Percentiles rank a stretch among this genome's conserved stretches.
phyloP scores from a whole-genome alignment of 2,797 vertebrate genomes.

The Acanthis flammea region DNA sequence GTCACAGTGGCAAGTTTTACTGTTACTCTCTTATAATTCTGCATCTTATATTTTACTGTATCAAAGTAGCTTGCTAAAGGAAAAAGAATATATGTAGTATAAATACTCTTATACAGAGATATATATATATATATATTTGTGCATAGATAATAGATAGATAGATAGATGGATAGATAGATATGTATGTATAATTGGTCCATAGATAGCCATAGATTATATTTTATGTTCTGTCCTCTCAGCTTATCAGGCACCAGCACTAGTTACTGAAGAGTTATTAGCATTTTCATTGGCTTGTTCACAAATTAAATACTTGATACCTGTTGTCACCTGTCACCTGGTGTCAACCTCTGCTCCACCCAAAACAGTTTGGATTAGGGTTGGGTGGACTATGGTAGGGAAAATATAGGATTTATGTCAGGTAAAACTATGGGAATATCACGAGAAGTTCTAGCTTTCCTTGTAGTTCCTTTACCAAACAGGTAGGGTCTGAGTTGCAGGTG shows the following conservation, averaged over 20 bases:
- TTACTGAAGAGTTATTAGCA: neutral
- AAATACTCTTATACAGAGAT: neutral
- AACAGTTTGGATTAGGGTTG: neutral
- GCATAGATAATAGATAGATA: neutral
- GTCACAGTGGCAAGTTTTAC: neutral
- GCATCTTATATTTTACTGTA: neutral
- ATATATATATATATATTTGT: neutral
- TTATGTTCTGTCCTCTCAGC: neutral
- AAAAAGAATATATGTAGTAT: neutral
- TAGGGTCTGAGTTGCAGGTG: constrained; percentile 26
- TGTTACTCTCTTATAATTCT: neutral
- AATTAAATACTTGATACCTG: neutral
- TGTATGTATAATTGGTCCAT: neutral
- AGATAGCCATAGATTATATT: neutral
- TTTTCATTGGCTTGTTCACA: neutral
- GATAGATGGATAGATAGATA: neutral
- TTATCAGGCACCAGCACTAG: neutral
- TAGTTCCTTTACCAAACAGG: neutral
- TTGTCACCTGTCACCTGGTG: neutral
- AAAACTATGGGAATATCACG: neutral
- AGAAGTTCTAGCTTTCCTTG: neutral
- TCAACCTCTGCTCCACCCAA: neutral
- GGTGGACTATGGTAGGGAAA: neutral
- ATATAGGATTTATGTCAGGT: neutral
- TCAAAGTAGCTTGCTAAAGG: neutral